phyloP scores from a whole-genome alignment of 2,113 vertebrate genomes.

The Elephas maximus region DNA sequence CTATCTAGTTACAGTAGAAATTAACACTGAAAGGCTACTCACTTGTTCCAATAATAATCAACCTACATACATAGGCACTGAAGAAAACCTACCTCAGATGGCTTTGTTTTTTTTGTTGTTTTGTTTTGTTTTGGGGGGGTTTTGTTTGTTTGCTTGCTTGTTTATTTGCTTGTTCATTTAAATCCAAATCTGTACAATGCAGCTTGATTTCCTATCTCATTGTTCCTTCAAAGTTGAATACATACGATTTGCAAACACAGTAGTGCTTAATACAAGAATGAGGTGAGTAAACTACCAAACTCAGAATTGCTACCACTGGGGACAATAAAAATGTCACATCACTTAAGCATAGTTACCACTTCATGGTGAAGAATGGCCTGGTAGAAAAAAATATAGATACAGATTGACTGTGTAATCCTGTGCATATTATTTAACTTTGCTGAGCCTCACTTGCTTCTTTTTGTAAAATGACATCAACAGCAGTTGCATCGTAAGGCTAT shows the following conservation, averaged over 20 bases:
- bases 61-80: background rate
- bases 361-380: background rate
- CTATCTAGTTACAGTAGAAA: background rate
- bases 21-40: background rate
- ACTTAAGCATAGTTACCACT: background rate
- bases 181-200: background rate
- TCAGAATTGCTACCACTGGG: background rate
- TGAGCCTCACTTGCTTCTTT: background rate
- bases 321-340: background rate
- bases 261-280: background rate
- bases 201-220: background rate
- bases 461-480: background rate
- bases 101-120: background rate
- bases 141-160: background rate
- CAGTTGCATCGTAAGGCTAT: background rate
- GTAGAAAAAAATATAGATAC: background rate
- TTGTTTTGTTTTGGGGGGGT: too few relatives aligned
- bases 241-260: background rate
- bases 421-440: background rate
- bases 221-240: background rate
- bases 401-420: background rate
- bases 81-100: background rate
- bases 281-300: background rate
- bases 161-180: too few relatives aligned
- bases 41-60: slow-evolving; percentile 26